Evolutionary conservation across 2,888 invertebrate genomes (phyloP).

Genomic region (Galerucella nymphaeae): DNA sequence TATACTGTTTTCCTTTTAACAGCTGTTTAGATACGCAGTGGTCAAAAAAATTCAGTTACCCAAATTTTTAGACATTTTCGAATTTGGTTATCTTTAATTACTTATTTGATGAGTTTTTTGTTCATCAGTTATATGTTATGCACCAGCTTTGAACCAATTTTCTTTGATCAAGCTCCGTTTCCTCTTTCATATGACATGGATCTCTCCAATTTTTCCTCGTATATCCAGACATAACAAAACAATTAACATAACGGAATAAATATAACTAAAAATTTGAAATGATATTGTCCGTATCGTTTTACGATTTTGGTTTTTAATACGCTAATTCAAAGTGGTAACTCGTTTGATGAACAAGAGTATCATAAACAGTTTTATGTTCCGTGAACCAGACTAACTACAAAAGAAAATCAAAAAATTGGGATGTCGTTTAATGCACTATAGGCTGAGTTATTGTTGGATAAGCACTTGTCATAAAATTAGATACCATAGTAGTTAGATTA

Average conservation of each 20-base stretch:
- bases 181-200: too few species aligned
- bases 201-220: not conserved
- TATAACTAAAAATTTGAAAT: not conserved
- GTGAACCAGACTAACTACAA: conserved; percentile 32
- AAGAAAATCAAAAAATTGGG: not conserved
- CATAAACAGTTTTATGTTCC: conserved; percentile 40
- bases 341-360: conserved; percentile 33
- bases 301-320: conserved; percentile 33
- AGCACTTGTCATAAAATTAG: not conserved
- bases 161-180: too few species aligned
- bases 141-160: not conserved
- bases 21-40: not conserved
- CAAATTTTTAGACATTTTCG: too few species aligned
- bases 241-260: conserved; percentile 5
- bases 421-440: not conserved
- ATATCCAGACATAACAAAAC: conserved; percentile 2
- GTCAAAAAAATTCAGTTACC: not conserved
- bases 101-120: too few species aligned
- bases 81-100: too few species aligned
- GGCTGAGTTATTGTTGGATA: not conserved
- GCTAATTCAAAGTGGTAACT: conserved; percentile 29
- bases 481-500: not conserved
- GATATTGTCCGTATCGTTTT: conserved; percentile 27
- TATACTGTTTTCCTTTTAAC: conserved; percentile 2
- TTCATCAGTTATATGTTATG: not conserved